These are phyloP conservation scores for Chrysogorgia sp. DNA, from an alignment of 92 coral and sea anemone genomes.

Conservation along the genomic window DNA sequence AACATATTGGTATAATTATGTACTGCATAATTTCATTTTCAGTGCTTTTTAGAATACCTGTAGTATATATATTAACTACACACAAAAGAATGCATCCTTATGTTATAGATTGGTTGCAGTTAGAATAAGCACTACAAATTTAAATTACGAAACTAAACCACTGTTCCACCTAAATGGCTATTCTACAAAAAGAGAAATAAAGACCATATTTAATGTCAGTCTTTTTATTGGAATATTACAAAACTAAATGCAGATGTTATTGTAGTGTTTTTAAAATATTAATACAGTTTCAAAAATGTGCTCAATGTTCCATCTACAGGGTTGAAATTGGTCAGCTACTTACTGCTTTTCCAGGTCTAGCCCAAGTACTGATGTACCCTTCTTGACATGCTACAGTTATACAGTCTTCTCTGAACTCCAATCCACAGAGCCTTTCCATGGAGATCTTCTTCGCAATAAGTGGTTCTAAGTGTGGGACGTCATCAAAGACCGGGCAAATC, in stretches of 20 bases:
- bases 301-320: not conserved
- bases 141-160: not conserved
- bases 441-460: constrained; percentile 96
- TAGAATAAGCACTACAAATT: not conserved
- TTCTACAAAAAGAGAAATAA: constrained; percentile 1
- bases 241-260: too few species aligned
- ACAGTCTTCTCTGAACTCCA: constrained; percentile 92
- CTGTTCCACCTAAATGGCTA: constrained; percentile 3
- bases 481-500: constrained; percentile 88
- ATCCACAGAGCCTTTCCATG: constrained; percentile 83
- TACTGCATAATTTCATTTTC: too few species aligned
- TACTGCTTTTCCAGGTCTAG: constrained; percentile 99
- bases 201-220: not conserved
- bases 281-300: too few species aligned
- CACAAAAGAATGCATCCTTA: too few species aligned
- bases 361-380: constrained; percentile 97
- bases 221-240: not conserved
- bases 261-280: too few species aligned
- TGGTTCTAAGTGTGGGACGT: constrained; percentile 88
- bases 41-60: too few species aligned
- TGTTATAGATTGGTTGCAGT: too few species aligned
- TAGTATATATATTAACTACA: too few species aligned
- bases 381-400: constrained; percentile 97
- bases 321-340: constrained; percentile 41
- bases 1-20: too few species aligned